These are phyloP conservation scores for Drosophila infuscata DNA, from an alignment of 2,888 invertebrate genomes.

Conservation along the genomic window DNA sequence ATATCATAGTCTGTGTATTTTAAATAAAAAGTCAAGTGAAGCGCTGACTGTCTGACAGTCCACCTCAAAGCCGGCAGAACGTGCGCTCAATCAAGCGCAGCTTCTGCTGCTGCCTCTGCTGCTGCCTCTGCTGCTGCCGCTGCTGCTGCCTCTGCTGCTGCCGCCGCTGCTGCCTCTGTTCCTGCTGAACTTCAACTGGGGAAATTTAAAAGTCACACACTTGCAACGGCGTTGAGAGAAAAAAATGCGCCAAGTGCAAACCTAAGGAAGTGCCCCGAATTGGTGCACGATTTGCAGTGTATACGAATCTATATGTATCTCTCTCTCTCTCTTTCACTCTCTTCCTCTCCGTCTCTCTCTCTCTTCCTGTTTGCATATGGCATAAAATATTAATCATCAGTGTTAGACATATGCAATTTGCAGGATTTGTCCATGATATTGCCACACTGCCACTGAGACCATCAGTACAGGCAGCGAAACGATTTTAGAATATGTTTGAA, in stretches of 20 bases:
- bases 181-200: slow-evolving; percentile 56
- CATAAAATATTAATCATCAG: slow-evolving; percentile 74
- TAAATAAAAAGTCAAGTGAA: slow-evolving; percentile 62
- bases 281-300: slow-evolving; percentile 18
- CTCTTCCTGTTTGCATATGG: slow-evolving; percentile 53
- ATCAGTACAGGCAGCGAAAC: slow-evolving; percentile 29
- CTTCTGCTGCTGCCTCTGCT: slow-evolving; percentile 43
- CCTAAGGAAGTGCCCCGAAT: slow-evolving; percentile 42
- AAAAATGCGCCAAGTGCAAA: slow-evolving; percentile 39
- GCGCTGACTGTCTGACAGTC: slow-evolving; percentile 52
- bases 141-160: slow-evolving; percentile 11
- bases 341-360: not conserved
- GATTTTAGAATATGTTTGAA: not conserved
- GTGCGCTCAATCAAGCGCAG: slow-evolving; percentile 79
- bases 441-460: slow-evolving; percentile 38
- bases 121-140: slow-evolving; percentile 6
- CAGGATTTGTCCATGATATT: slow-evolving; percentile 73
- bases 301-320: not conserved
- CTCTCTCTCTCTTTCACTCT: slow-evolving; percentile 12
- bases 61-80: slow-evolving; percentile 56
- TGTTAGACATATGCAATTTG: slow-evolving; percentile 71
- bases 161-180: not conserved
- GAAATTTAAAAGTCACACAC: slow-evolving; percentile 77
- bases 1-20: slow-evolving; percentile 45
- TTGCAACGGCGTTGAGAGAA: slow-evolving; percentile 27